Evolutionary conservation across 1,140 invertebrate genomes (phyloP).

Genomic region (Heterodera schachtii): DNA sequence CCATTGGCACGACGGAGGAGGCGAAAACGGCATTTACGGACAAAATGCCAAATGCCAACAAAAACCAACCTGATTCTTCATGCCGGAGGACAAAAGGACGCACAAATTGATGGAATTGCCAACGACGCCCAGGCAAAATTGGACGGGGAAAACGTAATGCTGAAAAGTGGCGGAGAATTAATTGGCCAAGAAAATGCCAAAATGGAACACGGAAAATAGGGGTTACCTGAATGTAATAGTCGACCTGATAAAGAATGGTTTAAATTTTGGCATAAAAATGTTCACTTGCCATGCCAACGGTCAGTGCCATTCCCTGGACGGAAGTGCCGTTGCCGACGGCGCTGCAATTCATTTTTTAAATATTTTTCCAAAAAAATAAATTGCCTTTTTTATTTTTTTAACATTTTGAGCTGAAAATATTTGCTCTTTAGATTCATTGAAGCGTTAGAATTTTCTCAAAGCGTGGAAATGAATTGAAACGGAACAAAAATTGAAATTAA

Average conservation of each 20-base stretch:
- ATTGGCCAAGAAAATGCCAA: too few relatives aligned
- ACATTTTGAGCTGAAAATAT: too few relatives aligned
- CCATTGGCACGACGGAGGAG: too few relatives aligned
- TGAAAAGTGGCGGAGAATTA: constrained; percentile 25
- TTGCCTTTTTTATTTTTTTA: too few relatives aligned
- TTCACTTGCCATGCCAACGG: constrained; percentile 12
- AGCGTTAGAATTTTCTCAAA: too few relatives aligned
- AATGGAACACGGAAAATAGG: background rate
- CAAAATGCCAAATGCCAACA: background rate
- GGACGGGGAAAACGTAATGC: constrained; percentile 56
- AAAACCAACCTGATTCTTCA: constrained; percentile 52
- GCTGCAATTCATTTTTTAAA: too few relatives aligned
- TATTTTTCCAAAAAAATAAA: too few relatives aligned
- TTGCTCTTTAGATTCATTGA: too few relatives aligned
- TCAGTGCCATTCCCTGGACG: constrained; percentile 12
- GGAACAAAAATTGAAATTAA: too few relatives aligned
- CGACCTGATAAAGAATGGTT: background rate
- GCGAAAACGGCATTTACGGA: background rate
- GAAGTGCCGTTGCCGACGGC: too few relatives aligned
- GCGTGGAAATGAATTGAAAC: too few relatives aligned
- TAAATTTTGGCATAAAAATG: too few relatives aligned
- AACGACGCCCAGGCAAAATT: constrained; percentile 54
- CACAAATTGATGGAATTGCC: constrained; percentile 54
- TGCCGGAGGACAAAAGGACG: constrained; percentile 52
- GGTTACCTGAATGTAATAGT: constrained; percentile 1